Evolutionary conservation across 2,888 invertebrate species (phyloP).

Genomic region (Cheilosia vulpina): DNA sequence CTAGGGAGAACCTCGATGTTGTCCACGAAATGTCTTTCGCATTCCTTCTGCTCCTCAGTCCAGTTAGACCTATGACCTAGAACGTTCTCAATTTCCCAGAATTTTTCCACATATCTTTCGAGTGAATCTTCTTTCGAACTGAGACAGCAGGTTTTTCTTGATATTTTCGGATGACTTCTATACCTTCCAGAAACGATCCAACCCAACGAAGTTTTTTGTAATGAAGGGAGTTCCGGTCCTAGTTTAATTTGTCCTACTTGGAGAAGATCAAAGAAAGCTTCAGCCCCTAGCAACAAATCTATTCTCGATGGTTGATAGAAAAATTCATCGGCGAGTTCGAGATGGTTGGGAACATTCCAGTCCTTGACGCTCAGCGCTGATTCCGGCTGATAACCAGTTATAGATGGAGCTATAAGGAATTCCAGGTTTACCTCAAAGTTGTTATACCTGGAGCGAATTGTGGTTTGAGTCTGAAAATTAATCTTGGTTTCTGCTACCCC

Average conservation of each 20-base stretch:
- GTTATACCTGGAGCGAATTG: not conserved
- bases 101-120: too few species aligned
- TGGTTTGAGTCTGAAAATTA: conserved; percentile 25
- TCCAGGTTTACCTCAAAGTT: conserved; percentile 3
- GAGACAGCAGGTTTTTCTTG: too few species aligned
- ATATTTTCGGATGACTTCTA: too few species aligned
- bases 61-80: too few species aligned
- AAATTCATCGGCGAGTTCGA: not conserved
- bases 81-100: too few species aligned
- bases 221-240: too few species aligned
- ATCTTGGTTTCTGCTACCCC: not conserved
- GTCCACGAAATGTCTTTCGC: conserved; percentile 39
- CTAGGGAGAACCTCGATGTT: conserved; percentile 23
- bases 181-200: too few species aligned
- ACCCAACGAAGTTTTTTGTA: too few species aligned
- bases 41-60: not conserved
- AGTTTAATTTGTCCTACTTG: conserved; percentile 6
- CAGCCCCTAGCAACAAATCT: conserved; percentile 55
- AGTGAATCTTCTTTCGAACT: too few species aligned
- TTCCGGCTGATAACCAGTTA: conserved; percentile 17
- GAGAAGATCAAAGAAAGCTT: conserved; percentile 47
- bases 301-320: conserved; percentile 42
- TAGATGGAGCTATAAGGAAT: conserved; percentile 21
- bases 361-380: conserved; percentile 12
- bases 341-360: conserved; percentile 55